These are phyloP conservation scores for Phrynocephalus forsythii DNA, from an alignment of 2,797 vertebrate genomes.

Conservation along the genomic window DNA sequence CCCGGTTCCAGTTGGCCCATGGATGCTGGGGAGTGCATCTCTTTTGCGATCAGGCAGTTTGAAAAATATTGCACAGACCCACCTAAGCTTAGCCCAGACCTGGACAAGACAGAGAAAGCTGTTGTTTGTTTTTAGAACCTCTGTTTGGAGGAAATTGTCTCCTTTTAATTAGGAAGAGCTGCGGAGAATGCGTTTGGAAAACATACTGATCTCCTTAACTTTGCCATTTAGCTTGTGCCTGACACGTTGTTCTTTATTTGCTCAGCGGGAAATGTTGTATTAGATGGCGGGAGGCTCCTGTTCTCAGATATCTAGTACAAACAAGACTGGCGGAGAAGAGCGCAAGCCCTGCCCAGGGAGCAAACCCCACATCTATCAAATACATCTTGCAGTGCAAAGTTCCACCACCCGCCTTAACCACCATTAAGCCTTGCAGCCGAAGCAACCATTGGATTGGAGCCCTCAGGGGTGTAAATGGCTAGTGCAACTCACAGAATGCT, in stretches of 20 bases:
- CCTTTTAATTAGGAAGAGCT: neutral
- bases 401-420: neutral
- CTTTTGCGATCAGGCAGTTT: no score
- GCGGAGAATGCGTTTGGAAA: neutral
- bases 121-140: conserved; percentile 23
- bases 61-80: no score
- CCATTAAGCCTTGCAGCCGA: conserved; percentile 2
- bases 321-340: neutral
- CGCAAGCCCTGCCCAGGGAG: neutral
- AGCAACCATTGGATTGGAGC: conserved; percentile 60
- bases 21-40: no score
- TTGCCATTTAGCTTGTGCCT: conserved; percentile 12
- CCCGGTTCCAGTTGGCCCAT: no score
- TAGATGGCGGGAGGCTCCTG: neutral
- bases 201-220: neutral
- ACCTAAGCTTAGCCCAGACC: no score
- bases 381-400: neutral
- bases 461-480: conserved; percentile 30
- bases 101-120: neutral
- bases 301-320: neutral
- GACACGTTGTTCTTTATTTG: neutral
- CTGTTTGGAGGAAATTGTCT: conserved; percentile 1
- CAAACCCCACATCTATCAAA: neutral
- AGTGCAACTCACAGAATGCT: conserved; percentile 44
- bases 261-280: conserved; percentile 32